Conservation (phyloP, 1,140 invertebrate genomes). For the Solenopsis invicta region DNA sequence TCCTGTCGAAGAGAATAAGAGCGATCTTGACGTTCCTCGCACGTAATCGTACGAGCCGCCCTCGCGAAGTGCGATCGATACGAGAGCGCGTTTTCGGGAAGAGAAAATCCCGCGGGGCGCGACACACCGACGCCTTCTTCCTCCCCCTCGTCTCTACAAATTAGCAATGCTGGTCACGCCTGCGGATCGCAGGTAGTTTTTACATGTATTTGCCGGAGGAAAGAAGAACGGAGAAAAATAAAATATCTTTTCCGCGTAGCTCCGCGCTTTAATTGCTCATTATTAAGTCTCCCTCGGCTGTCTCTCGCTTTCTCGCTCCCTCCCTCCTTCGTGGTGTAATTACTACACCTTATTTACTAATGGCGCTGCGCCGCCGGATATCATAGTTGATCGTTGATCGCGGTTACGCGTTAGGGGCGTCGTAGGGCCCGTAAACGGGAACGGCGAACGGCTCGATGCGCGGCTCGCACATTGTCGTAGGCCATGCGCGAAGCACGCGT, state of each 20-base stretch:
- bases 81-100: not conserved
- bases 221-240: not conserved
- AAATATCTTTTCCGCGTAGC: constrained; percentile 28
- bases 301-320: constrained; percentile 19
- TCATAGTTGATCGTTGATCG: constrained; percentile 56
- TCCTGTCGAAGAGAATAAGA: not conserved
- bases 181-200: not conserved
- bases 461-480: constrained; percentile 57
- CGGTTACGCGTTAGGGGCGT: constrained; percentile 35
- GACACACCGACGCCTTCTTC: not conserved
- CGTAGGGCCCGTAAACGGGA: constrained; percentile 45
- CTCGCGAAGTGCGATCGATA: not conserved
- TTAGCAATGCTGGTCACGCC: constrained; percentile 4
- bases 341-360: constrained; percentile 69
- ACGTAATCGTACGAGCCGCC: not conserved
- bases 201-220: not conserved
- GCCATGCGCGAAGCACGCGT: constrained; percentile 1
- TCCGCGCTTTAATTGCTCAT: constrained; percentile 30
- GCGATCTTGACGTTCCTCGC: not conserved
- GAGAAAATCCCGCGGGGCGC: not conserved
- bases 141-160: not conserved
- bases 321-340: constrained; percentile 52
- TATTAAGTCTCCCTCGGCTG: constrained; percentile 37
- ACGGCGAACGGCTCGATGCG: constrained; percentile 15
- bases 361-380: constrained; percentile 64